Evolutionary conservation across 2,888 invertebrate genomes (phyloP).

Genomic region (Imbricaverruca yamaguchii): DNA sequence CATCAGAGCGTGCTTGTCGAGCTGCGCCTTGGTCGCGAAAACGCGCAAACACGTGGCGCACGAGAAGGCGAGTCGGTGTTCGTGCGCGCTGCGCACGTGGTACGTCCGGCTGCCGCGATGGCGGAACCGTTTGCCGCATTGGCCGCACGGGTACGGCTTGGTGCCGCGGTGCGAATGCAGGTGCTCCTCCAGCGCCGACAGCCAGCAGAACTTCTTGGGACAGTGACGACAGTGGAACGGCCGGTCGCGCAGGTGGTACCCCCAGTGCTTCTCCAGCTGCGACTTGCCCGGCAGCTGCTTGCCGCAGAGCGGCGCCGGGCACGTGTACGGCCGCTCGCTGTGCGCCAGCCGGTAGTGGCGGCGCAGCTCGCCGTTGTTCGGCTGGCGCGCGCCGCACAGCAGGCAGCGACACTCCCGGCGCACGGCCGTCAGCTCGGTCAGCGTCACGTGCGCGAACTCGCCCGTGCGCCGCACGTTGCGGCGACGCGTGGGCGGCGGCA

Average conservation of each 20-base stretch:
- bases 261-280: not conserved
- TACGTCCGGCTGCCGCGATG: not conserved
- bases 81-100: not conserved
- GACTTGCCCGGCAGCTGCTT: not conserved
- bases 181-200: not conserved
- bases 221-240: not conserved
- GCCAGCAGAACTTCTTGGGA: not conserved
- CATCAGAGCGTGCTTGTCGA: not conserved
- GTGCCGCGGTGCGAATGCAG: not conserved
- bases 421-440: constrained; percentile 1
- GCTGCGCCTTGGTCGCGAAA: not conserved
- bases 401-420: not conserved
- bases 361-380: not conserved
- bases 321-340: not conserved
- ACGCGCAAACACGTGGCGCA: not conserved
- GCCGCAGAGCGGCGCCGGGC: constrained; percentile 11
- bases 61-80: not conserved
- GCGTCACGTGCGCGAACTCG: not conserved
- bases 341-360: not conserved
- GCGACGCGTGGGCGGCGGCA: not conserved
- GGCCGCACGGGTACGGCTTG: not conserved
- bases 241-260: not conserved
- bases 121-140: not conserved
- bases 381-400: not conserved
- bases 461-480: not conserved